phyloP scores from a whole-genome alignment of 2,888 invertebrate species.

The Dioctria linearis region DNA sequence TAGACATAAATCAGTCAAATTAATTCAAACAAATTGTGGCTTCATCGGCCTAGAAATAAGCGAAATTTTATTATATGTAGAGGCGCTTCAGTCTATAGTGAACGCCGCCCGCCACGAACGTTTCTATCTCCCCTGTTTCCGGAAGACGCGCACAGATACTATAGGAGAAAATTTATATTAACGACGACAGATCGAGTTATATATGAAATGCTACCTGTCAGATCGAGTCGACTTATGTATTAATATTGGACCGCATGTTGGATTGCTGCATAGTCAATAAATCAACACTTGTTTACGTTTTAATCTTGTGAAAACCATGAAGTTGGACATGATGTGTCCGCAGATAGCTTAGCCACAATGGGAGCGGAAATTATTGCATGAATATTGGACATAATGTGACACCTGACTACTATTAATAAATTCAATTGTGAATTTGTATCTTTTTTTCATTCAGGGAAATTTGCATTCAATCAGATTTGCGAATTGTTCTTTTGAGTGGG shows the following conservation, averaged over 20 bases:
- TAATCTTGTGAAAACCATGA: constrained; percentile 41
- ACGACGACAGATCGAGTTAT: constrained; percentile 44
- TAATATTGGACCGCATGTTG: constrained; percentile 1
- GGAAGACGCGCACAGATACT: neutral
- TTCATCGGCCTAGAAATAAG: constrained; percentile 28
- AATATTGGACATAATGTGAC: constrained; percentile 36
- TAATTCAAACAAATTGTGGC: constrained; percentile 48
- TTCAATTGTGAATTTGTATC: constrained; percentile 25
- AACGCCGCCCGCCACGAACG: neutral
- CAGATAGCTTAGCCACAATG: constrained; percentile 42
- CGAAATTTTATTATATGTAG: neutral
- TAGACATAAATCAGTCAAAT: constrained; percentile 48
- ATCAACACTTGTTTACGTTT: constrained; percentile 49
- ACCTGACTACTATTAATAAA: constrained; percentile 34
- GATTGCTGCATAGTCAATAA: constrained; percentile 30
- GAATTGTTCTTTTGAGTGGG: too few species aligned
- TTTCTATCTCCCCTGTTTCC: neutral
- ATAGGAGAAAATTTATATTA: constrained; percentile 22
- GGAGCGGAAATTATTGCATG: constrained; percentile 36
- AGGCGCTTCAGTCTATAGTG: neutral
- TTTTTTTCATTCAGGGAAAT: neutral
- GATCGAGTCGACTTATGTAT: constrained; percentile 25
- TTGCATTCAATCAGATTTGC: neutral
- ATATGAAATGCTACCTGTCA: constrained; percentile 48
- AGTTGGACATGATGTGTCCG: constrained; percentile 40